A percentile compares a stretch with the other conserved stretches of the same genome.
Evolutionary conservation across 2,888 invertebrate species (phyloP).

Genomic region (Cephus pulcher): DNA sequence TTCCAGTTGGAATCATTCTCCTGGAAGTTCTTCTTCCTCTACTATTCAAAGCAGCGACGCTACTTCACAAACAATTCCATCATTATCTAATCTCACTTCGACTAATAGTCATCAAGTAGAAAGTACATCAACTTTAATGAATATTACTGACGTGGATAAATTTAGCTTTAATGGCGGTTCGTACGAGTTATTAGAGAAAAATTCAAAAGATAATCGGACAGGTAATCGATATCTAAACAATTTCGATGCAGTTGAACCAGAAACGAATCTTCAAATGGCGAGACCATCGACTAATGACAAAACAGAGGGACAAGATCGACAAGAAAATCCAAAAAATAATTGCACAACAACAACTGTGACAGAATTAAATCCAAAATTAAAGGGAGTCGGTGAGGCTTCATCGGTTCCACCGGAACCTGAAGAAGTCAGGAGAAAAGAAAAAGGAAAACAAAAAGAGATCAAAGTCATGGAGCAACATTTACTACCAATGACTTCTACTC

Average conservation of each 20-base stretch:
- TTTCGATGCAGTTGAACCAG: neutral
- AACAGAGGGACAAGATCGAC: neutral
- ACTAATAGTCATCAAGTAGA: neutral
- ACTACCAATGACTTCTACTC: constrained; percentile 7
- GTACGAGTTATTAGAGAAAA: neutral
- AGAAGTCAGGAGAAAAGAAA: neutral
- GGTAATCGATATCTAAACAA: neutral
- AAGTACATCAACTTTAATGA: neutral
- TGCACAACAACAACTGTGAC: constrained; percentile 9
- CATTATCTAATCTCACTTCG: neutral
- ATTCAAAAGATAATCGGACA: neutral
- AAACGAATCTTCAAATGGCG: neutral
- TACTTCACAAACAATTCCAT: neutral
- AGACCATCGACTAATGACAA: neutral
- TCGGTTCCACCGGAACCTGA: constrained; percentile 16
- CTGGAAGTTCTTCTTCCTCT: neutral
- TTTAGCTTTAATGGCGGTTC: neutral
- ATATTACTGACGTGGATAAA: neutral
- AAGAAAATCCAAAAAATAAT: neutral
- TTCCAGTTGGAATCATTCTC: neutral
- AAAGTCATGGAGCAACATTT: constrained; percentile 17
- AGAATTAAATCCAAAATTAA: constrained; percentile 22
- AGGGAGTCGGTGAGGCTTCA: constrained; percentile 18
- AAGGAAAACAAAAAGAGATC: constrained; percentile 4
- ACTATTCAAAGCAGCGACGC: neutral